Conservation (phyloP, 2,113 vertebrate genomes). For the Eulemur macaco region DNA sequence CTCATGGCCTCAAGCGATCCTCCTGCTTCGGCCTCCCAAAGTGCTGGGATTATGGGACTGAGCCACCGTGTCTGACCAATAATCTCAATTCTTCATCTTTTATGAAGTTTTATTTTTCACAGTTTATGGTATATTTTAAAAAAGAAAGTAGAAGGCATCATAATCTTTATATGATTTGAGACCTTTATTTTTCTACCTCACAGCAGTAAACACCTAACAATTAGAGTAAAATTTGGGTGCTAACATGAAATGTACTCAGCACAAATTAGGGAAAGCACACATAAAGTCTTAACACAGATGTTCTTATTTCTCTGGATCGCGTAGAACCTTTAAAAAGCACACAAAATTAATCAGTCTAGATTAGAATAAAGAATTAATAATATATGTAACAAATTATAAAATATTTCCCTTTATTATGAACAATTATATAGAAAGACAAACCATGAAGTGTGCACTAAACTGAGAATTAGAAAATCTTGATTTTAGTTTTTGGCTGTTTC, state of each 20-base stretch:
- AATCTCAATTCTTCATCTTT: neutral
- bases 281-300: neutral
- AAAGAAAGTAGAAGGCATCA: neutral
- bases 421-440: neutral
- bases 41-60: too few species aligned
- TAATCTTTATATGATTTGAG: neutral
- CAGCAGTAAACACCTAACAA: neutral
- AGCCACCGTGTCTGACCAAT: too few species aligned
- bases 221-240: neutral
- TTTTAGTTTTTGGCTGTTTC: neutral
- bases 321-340: neutral
- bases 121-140: neutral
- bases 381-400: neutral
- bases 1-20: too few species aligned
- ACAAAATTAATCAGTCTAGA: neutral
- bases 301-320: neutral
- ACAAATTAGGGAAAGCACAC: neutral
- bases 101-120: too few species aligned
- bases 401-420: neutral
- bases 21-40: too few species aligned
- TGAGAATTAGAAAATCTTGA: neutral
- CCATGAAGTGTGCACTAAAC: neutral
- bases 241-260: neutral
- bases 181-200: neutral
- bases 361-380: neutral